Base-by-base conservation (phyloP, 2,888 invertebrate species). In the Campoletis raptor region DNA sequence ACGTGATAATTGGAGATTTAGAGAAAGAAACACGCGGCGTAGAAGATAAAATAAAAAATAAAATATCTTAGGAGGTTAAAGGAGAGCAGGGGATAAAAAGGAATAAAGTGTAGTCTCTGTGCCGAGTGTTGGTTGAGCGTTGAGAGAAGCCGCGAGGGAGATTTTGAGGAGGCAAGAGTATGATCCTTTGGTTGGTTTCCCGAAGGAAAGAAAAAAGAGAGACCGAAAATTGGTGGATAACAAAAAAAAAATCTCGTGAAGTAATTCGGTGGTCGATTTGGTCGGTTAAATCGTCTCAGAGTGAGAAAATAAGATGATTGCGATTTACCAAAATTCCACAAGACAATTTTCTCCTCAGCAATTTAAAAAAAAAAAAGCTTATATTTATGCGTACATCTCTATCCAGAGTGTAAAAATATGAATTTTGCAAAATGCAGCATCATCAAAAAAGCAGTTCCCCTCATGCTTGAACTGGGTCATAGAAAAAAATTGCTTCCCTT, bases 1-100 rank as follows among this genome's bases (percentile, higher is more conserved):
- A 89, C 90, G 89, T 89, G 90, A 90, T 90, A 90, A 90, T 90
- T 90, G 89, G 87, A 90, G 90, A 90, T 90, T 90, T 89, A 82
- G 88, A 86, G 87, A 87, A 87, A 89, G 80, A 45, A 85, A 83
- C 77, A 66, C 40, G 24, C 57, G 72, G 77, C 69, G 30, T 40
- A 52, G 40, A 24, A 40, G 66, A 3, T 3, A 52, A 73, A 73
- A 30, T 54, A 72, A 21, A 61, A 73, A 81, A 80, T 64, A 42
- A 77, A 61, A 45, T 66, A 64, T 48, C 64, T 66, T 9, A 15
- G 78, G 74, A 70, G 40, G 42, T 42, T 57, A 36, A 48, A 54
- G 72, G 36, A 54, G 42, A 18, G 30, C 70, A 8, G 69, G 42
- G 85, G 81, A 87, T 81, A 72, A 77, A 80, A 83, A 83, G 77